Base-by-base conservation (phyloP, 2,888 invertebrate species). In the Xestia c-nigrum region DNA sequence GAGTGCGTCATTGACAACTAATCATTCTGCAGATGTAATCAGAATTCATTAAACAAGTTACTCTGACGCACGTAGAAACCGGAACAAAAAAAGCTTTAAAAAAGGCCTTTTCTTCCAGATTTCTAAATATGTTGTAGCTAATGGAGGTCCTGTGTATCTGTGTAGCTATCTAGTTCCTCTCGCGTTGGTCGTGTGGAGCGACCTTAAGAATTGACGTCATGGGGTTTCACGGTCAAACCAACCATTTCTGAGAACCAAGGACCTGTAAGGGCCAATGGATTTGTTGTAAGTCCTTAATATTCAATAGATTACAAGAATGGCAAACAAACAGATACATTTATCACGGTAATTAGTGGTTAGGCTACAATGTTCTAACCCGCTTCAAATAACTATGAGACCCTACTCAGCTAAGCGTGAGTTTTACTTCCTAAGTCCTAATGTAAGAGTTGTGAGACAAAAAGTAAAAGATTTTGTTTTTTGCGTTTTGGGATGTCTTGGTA, bases 181-280 rank as follows among this genome's bases (percentile, higher is more conserved):
- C 59, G 52, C 63, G 43, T 59, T 43, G 19, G 21, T 61, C 66
- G 69, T 76, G 64, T 85, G 69, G 21, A 72, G 14, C 72, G 74
- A 74, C 74, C 83, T 83, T 85, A 81, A 78, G 76, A 76, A 80
- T 87, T 92, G 90, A 91, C 92, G 92, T 92, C 92, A 92, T 90
- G 84, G 91, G 90, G 85, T 69, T 85, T 88, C 78, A 85, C 87
- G 71, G 72, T 19, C 72, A 68, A 43, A 55, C 76, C 74, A 59
- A 55, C n/a, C 14, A 74, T 65, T 88, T 83, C 85, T 40, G 14
- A 82, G 87, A 88, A 87, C n/a, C 66, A 40, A 16, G 57, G 73
- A 50, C 55, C 40, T 70, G n/a, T n/a, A 31, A 79, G 63, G 57
- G 66, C 24, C 50, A 69, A 57, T 71, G 70, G 72, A 78, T 80